A percentile compares a stretch with the other conserved stretches of the same genome.
Evolutionary conservation across 2,888 invertebrate species (phyloP).

Genomic region (Lepidochrysops patricia): DNA sequence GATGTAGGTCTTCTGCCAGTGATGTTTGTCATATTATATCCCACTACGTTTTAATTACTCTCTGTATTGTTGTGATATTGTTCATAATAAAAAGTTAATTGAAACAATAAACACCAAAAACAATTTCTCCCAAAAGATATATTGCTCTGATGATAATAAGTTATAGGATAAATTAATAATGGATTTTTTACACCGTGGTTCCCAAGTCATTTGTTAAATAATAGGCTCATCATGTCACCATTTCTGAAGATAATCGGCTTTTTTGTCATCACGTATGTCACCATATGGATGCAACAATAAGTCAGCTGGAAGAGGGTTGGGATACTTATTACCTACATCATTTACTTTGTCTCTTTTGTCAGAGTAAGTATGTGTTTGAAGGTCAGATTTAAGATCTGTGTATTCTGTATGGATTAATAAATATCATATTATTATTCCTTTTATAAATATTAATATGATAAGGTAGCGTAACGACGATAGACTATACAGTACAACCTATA

Average conservation of each 20-base stretch:
- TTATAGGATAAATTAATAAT: background rate
- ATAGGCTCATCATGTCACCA: conserved; percentile 4
- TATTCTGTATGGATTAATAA: too few relatives aligned
- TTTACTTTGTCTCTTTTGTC: background rate
- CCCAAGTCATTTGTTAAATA: conserved; percentile 12
- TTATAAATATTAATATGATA: too few relatives aligned
- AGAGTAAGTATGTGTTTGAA: background rate
- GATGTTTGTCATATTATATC: too few relatives aligned
- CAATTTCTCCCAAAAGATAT: background rate
- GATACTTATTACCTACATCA: conserved; percentile 13
- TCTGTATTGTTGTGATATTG: too few relatives aligned
- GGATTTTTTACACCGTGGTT: background rate
- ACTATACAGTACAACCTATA: too few relatives aligned
- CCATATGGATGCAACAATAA: conserved; percentile 21
- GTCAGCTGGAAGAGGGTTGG: conserved; percentile 20
- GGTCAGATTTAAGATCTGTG: background rate
- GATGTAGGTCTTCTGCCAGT: too few relatives aligned
- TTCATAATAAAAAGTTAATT: background rate
- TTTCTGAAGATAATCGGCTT: conserved; percentile 2
- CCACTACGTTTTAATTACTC: too few relatives aligned
- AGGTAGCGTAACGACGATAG: too few relatives aligned
- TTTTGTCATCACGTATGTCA: conserved; percentile 18
- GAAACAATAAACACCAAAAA: background rate
- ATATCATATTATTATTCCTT: too few relatives aligned
- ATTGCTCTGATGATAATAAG: background rate